Base-by-base conservation (phyloP, 2,888 invertebrate genomes). In the Limnephilus auricula region DNA sequence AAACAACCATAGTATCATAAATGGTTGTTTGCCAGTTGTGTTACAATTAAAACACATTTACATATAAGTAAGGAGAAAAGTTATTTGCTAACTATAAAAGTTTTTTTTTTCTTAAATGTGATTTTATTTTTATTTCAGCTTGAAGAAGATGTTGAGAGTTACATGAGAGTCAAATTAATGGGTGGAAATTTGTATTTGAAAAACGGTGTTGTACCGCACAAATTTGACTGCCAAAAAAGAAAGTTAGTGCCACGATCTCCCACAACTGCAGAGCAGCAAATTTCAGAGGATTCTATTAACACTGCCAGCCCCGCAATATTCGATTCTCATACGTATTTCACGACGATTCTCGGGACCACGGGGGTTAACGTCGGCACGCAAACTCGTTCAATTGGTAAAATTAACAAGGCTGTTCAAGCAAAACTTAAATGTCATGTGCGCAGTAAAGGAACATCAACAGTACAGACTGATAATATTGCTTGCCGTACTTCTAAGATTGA, bases 161-260 rank as follows among this genome's bases (percentile, higher is more conserved):
- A 40, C 31, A 89, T 89, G 89, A 34, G 82, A 30, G 40, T 89
- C 6, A 89, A 89, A 40, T 50, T 89, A n/a, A 89, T 89, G 89
- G 89, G 89, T 31, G 89, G 89, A n/a, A 82, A 9, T n/a, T 31
- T 82, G 4, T 40, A 13, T 34, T 45, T 89, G 31, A 80, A 80
- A 31, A 80, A 45, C 30, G 50, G 40, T n/a, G 89, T 82, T 13
- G 10, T 80, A 31, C 89, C 89, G 5, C 89, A 89, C 45, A 89
- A 40, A 30, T 89, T 89, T 82, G 40, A n/a, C 45, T 89, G 89
- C 65, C 89, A 89, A 80, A 89, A 89, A 34, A 78, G 32, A 31
- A 83, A 65, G 65, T 65, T 25, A 25, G n/a, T 25, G 65, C 65
- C 65, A 6, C 65, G 25, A 25, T 9, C 65, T 65, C 25, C 65